Conservation (phyloP, 2,888 invertebrate species). For the Chelonus formosanus region DNA sequence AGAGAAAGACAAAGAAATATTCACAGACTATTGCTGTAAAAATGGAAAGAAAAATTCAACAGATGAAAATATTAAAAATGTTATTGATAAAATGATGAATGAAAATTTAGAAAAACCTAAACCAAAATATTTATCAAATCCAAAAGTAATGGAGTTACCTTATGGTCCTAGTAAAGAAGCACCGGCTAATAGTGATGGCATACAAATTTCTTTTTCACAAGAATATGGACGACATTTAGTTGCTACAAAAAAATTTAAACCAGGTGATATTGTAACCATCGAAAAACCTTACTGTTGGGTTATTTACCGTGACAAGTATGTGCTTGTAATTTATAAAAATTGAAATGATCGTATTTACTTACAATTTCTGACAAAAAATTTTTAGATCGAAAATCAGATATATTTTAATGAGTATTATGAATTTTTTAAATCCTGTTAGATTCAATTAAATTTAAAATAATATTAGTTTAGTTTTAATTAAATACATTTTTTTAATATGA, state of each 20-base stretch:
- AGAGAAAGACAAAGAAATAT: too few species aligned
- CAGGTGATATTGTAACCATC: conserved; percentile 58
- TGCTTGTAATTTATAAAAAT: not conserved
- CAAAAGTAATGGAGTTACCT: conserved; percentile 47
- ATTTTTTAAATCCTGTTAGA: too few species aligned
- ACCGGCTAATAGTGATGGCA: conserved; percentile 54
- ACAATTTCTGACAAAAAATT: too few species aligned
- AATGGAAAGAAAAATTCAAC: too few species aligned
- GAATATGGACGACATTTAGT: conserved; percentile 59
- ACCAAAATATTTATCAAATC: conserved; percentile 49
- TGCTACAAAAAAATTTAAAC: conserved; percentile 56
- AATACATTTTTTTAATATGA: too few species aligned
- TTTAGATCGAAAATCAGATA: too few species aligned
- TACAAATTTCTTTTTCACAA: conserved; percentile 52
- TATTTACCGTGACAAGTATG: conserved; percentile 58
- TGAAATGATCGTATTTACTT: too few species aligned
- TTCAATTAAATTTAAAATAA: too few species aligned
- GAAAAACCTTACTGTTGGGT: conserved; percentile 58
- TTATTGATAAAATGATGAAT: conserved; percentile 29
- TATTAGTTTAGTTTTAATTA: too few species aligned
- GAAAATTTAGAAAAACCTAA: conserved; percentile 30
- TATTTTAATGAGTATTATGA: too few species aligned
- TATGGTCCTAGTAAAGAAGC: conserved; percentile 55
- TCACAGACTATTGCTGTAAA: too few species aligned
- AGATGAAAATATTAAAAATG: not conserved